Evolutionary conservation across 1,140 invertebrate genomes (phyloP), one percentile per base, ranked within the genome.

Genomic region (Pomacea maculata): DNA sequence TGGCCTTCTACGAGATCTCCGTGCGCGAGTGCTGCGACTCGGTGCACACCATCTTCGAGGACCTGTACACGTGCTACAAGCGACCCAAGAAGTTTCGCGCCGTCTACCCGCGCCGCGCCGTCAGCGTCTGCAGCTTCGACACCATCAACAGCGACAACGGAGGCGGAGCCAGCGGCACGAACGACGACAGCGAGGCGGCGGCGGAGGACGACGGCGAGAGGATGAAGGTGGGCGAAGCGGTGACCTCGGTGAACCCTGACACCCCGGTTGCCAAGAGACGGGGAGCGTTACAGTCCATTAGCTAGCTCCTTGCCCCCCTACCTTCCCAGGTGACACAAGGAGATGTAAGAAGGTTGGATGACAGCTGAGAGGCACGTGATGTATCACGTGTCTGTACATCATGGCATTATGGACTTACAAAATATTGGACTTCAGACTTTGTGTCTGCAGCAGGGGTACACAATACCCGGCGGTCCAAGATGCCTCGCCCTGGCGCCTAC

Each of bases 1-100:
- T 95, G n/a, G 95, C 94, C 83, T 96, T 96, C 85, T 95, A 96
- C 87, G 95, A 96, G 90, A 95, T 96, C 74, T 96, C 95, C 3
- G 95, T 96, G 0, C 90, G 95, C 70, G 95, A 96, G 87, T 95
- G 94, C 84, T 94, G 95, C 68, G 95, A 96, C 70, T 78, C 78
- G 15, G 83, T 83, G 52, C 34, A 17, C 19, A 68, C 70, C 17
- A 84, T 89, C 34, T 87, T 89, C 78, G 79, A 85, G 55, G 82
- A 89, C 75, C 67, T 89, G 63, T 88, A 85, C 73, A 73, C 63
- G 71, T 75, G 78, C 29, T 83, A 75, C 52, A 84, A 78, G 74
- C 74, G 80, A 45, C 82, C 84, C 0, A 83, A 80, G 71, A 83
- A 83, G 45, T 83, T 78, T 55, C 73, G 80, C 61, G 76, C 70